Conservation (phyloP, 1,140 invertebrate species). For the Bathynomus jamesi region DNA sequence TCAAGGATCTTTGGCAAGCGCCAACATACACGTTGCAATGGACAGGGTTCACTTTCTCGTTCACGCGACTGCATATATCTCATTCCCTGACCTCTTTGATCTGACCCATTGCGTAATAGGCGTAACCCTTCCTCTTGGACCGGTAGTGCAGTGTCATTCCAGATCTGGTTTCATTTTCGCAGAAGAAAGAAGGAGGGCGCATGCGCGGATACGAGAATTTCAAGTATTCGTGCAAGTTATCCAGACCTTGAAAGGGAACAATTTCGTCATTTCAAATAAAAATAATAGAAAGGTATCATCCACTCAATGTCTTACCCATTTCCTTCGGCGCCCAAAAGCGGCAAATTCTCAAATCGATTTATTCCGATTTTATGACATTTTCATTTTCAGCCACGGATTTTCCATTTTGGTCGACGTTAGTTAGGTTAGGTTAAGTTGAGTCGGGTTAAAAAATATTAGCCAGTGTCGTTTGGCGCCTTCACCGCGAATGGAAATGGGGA, state of each 20-base stretch:
- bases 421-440: too few species aligned
- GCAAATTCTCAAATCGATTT: too few species aligned
- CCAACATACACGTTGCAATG: too few species aligned
- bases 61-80: too few species aligned
- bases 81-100: slow-evolving; percentile 64
- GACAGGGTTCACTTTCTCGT: too few species aligned
- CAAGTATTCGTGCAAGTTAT: slow-evolving; percentile 94
- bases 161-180: slow-evolving; percentile 79
- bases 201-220: slow-evolving; percentile 92
- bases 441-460: too few species aligned
- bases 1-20: too few species aligned
- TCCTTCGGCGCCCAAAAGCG: background rate
- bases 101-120: slow-evolving; percentile 95
- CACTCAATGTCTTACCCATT: background rate
- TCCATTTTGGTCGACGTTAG: background rate
- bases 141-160: slow-evolving; percentile 88
- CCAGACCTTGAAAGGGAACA: slow-evolving; percentile 50
- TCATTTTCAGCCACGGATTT: too few species aligned
- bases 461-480: too few species aligned
- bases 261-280: background rate
- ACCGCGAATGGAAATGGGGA: too few species aligned
- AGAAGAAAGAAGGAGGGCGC: slow-evolving; percentile 89
- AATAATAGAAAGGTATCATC: background rate
- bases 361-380: too few species aligned
- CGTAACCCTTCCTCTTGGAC: slow-evolving; percentile 81